Conservation (phyloP, 2,888 invertebrate species). For the Elysia crispata region DNA sequence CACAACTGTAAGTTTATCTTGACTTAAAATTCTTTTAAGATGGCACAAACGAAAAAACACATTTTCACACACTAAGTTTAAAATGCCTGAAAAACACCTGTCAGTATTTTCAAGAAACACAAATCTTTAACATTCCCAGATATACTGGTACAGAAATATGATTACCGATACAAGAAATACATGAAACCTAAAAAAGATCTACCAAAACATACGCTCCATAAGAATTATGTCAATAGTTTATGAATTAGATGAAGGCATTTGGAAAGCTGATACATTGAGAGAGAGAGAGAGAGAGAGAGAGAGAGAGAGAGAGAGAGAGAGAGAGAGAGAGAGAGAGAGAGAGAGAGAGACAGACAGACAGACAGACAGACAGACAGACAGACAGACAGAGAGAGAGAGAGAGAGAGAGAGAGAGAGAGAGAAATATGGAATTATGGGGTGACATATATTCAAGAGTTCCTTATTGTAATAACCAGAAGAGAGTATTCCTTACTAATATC, state of each 20-base stretch:
- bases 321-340: neutral
- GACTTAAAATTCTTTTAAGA: neutral
- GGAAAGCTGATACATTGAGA: neutral
- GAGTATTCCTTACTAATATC: neutral
- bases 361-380: conserved; percentile 15
- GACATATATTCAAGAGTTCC: neutral
- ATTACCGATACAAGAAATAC: too few relatives aligned
- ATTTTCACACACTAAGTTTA: neutral
- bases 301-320: neutral
- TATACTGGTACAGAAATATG: too few relatives aligned
- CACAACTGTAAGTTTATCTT: neutral
- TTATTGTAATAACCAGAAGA: conserved; percentile 15
- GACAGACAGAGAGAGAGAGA: conserved; percentile 22
- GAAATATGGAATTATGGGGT: neutral
- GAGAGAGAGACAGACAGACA: conserved; percentile 1
- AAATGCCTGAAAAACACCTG: neutral
- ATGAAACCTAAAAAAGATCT: too few relatives aligned
- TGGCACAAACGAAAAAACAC: neutral
- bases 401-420: conserved; percentile 28
- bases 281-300: conserved; percentile 2
- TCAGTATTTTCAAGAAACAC: too few relatives aligned
- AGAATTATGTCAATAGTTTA: too few relatives aligned
- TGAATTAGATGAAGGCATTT: too few relatives aligned
- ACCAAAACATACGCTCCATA: too few relatives aligned
- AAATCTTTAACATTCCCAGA: too few relatives aligned